A percentile compares a stretch with the other conserved stretches of the same genome.
phyloP scores from a whole-genome alignment of 2,888 invertebrate species.

The Aplocera efformata region DNA sequence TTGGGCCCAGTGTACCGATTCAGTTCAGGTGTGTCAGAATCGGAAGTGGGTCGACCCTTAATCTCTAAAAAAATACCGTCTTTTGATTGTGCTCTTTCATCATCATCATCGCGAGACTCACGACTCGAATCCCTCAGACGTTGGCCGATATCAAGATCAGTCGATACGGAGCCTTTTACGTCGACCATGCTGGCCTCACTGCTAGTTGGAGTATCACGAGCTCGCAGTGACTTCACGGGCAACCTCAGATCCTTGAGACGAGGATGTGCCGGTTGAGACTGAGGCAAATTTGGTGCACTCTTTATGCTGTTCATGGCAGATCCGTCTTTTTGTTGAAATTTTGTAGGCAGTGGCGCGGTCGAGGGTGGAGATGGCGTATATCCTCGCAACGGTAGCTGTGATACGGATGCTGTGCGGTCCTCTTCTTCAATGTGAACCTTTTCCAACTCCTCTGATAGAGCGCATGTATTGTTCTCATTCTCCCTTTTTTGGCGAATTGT shows the following conservation, averaged over 20 bases:
- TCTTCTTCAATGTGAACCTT: constrained; percentile 83
- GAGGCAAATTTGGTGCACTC: constrained; percentile 89
- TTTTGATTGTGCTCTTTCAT: constrained; percentile 85
- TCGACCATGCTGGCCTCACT: constrained; percentile 84
- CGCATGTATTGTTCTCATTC: constrained; percentile 63
- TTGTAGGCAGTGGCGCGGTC: constrained; percentile 90
- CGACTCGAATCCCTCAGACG: constrained; percentile 73
- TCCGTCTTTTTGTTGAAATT: constrained; percentile 87
- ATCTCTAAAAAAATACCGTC: constrained; percentile 87
- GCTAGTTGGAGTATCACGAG: constrained; percentile 81
- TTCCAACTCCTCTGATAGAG: constrained; percentile 78
- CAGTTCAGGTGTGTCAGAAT: constrained; percentile 77
- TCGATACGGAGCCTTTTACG: constrained; percentile 74
- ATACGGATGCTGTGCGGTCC: constrained; percentile 75
- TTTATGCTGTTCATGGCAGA: constrained; percentile 88
- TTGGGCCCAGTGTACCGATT: constrained; percentile 78
- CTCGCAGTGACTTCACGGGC: constrained; percentile 85
- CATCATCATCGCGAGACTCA: constrained; percentile 83
- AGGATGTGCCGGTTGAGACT: constrained; percentile 83
- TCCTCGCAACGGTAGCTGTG: constrained; percentile 84
- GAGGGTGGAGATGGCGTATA: constrained; percentile 92
- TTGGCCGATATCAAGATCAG: constrained; percentile 74
- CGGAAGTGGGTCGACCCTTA: constrained; percentile 84
- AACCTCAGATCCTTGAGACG: constrained; percentile 87
- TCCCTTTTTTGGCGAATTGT: constrained; percentile 78